phyloP scores from a whole-genome alignment of 1,140 invertebrate species.

The Reticulitermes speratus region DNA sequence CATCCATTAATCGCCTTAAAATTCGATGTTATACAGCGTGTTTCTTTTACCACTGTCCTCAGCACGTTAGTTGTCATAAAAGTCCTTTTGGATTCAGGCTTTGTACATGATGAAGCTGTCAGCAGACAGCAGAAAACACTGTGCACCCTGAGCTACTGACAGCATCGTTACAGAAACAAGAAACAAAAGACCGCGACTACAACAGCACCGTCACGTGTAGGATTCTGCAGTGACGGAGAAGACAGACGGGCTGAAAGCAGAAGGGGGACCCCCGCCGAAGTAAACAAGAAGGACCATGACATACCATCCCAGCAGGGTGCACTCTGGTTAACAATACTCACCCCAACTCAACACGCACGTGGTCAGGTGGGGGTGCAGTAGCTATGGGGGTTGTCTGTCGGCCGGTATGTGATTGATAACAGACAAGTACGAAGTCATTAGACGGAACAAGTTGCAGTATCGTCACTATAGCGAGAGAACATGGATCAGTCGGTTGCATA shows the following conservation, averaged over 20 bases:
- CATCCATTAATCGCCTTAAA: too few relatives aligned
- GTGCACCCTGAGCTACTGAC: too few relatives aligned
- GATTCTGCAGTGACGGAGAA: not conserved
- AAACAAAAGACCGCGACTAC: too few relatives aligned
- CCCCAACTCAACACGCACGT: not conserved
- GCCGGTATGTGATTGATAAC: not conserved
- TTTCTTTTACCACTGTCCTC: too few relatives aligned
- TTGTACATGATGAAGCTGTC: too few relatives aligned
- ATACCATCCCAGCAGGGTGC: not conserved
- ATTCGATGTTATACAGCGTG: too few relatives aligned
- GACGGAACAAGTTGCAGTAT: not conserved
- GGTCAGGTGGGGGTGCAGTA: not conserved
- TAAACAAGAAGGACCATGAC: slow-evolving; percentile 5
- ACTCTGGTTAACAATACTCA: not conserved
- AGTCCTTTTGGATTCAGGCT: too few relatives aligned
- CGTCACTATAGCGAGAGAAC: not conserved
- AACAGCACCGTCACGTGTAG: not conserved
- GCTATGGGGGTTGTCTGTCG: not conserved
- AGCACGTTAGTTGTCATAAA: too few relatives aligned
- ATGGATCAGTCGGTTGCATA: not conserved
- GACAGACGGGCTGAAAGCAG: not conserved
- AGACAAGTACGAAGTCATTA: not conserved
- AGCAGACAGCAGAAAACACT: too few relatives aligned
- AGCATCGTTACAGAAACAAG: too few relatives aligned
- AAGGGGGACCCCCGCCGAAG: not conserved